Percentiles rank a stretch among this genome's conserved stretches.
Conservation (phyloP, 1,140 invertebrate genomes). For the Lerema accius region DNA sequence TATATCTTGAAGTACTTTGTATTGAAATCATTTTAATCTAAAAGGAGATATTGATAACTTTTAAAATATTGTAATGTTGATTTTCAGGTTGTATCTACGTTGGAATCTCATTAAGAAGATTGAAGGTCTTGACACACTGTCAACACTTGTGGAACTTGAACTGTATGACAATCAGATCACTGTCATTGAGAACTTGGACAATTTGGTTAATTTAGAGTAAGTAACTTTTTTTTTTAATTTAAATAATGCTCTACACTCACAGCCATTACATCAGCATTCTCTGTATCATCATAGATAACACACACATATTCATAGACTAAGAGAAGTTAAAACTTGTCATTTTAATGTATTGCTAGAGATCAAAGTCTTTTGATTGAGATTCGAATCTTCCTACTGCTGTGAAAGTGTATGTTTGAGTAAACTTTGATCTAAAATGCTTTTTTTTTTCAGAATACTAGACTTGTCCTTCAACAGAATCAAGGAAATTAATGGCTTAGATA, state of each 20-base stretch:
- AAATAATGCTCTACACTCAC: too few relatives aligned
- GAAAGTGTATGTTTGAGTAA: too few relatives aligned
- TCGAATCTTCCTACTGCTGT: too few relatives aligned
- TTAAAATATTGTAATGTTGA: not conserved
- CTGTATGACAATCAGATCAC: conserved; percentile 98
- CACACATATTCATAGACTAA: too few relatives aligned
- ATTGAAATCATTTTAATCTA: too few relatives aligned
- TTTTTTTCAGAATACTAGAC: conserved; percentile 90
- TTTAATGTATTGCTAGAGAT: too few relatives aligned
- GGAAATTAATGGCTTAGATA: conserved; percentile 93
- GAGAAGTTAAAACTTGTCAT: too few relatives aligned
- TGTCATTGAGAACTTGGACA: conserved; percentile 94
- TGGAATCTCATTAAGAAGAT: conserved; percentile 98
- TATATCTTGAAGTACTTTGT: too few relatives aligned
- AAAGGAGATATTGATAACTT: too few relatives aligned
- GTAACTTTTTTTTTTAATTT: conserved; percentile 70
- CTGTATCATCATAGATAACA: too few relatives aligned
- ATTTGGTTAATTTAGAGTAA: conserved; percentile 95
- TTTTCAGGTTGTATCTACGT: conserved; percentile 88
- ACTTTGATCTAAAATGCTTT: not conserved
- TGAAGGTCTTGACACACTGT: conserved; percentile 91
- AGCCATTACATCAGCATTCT: too few relatives aligned
- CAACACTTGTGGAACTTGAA: conserved; percentile 93
- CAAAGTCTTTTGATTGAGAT: too few relatives aligned
- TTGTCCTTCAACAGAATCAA: conserved; percentile 98